Conservation (phyloP, 1,140 invertebrate species). For the Drosophila sproati region DNA sequence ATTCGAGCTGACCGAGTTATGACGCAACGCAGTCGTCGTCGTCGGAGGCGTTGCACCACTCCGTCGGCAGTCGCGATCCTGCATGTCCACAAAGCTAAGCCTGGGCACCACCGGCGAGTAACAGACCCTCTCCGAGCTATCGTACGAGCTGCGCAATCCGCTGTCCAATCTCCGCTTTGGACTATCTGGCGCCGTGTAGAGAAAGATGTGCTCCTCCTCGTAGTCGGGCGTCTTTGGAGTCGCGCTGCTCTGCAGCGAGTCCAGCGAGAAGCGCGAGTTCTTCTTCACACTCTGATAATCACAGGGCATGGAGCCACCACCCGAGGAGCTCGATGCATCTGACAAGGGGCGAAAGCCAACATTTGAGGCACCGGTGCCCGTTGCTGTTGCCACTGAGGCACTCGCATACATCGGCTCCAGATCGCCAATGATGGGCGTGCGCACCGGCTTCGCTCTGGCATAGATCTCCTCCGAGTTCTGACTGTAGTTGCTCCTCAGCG, state of each 20-base stretch:
- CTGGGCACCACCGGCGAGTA: constrained; percentile 65
- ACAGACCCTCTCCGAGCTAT: constrained; percentile 71
- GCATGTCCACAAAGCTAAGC: constrained; percentile 68
- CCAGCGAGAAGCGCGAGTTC: constrained; percentile 79
- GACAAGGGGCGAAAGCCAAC: constrained; percentile 70
- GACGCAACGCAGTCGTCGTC: constrained; percentile 36
- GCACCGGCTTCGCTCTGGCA: constrained; percentile 71
- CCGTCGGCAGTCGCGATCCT: constrained; percentile 59
- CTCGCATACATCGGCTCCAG: constrained; percentile 78
- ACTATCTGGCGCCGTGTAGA: constrained; percentile 79
- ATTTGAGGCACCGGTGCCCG: not conserved
- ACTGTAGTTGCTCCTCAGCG: constrained; percentile 74
- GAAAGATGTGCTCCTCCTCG: constrained; percentile 81
- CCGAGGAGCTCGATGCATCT: constrained; percentile 75
- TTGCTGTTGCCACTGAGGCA: constrained; percentile 25
- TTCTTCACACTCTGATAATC: constrained; percentile 81
- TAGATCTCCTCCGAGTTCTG: constrained; percentile 71
- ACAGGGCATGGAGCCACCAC: constrained; percentile 73
- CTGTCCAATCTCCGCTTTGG: constrained; percentile 72
- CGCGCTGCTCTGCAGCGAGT: constrained; percentile 79
- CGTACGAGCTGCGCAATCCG: constrained; percentile 72
- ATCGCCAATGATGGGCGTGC: constrained; percentile 75
- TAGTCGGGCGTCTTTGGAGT: constrained; percentile 82
- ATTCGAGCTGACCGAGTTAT: constrained; percentile 62
- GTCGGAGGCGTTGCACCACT: constrained; percentile 18